Evolutionary conservation across 2,113 vertebrate genomes (phyloP).

Genomic region (Saimiri boliviensis): DNA sequence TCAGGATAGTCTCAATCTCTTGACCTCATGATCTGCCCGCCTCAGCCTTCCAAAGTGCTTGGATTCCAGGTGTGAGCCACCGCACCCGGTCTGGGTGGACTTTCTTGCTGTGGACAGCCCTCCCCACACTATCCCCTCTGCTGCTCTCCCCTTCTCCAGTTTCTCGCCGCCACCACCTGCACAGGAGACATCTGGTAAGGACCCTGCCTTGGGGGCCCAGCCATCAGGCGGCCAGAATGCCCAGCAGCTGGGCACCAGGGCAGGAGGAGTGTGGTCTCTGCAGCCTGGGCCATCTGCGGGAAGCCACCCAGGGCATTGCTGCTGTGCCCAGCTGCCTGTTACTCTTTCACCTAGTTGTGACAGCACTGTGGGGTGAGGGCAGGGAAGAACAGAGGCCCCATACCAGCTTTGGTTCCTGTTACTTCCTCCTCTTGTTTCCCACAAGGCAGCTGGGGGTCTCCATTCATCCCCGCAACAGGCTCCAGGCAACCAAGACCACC

Average conservation of each 20-base stretch:
- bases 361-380: background rate
- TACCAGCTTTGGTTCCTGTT: slow-evolving; percentile 9
- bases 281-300: background rate
- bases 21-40: no score
- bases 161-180: background rate
- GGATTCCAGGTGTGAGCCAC: no score
- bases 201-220: background rate
- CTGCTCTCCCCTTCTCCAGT: background rate
- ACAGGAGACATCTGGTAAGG: background rate
- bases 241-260: background rate
- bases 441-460: slow-evolving; percentile 95
- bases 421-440: slow-evolving; percentile 77
- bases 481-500: slow-evolving; percentile 86
- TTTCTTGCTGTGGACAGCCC: background rate
- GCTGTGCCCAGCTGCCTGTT: no score
- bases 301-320: background rate
- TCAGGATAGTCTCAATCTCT: no score
- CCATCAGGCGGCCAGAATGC: background rate
- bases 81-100: background rate
- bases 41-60: no score
- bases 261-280: background rate
- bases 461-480: slow-evolving; percentile 90
- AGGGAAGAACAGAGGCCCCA: background rate
- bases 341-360: background rate
- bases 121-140: background rate